phyloP scores from a whole-genome alignment of 2,888 invertebrate species.

The Tanytarsus gracilentus region DNA sequence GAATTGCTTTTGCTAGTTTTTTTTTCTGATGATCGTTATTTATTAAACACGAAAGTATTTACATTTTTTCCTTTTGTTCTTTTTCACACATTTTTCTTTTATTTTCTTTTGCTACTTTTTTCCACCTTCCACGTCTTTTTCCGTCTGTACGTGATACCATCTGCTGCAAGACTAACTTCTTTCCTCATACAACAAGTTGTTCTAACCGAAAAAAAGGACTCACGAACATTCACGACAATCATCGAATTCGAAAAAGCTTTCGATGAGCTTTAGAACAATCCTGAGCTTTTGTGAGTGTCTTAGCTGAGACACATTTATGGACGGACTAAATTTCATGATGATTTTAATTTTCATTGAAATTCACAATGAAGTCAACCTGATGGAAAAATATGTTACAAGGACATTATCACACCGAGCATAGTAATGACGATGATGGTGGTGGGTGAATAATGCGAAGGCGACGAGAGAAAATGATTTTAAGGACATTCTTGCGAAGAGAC shows the following conservation, averaged over 20 bases:
- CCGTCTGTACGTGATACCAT: conserved; percentile 5
- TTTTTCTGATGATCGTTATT: background rate
- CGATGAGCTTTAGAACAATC: background rate
- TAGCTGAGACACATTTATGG: no score
- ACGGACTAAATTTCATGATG: no score
- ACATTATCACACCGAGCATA: no score
- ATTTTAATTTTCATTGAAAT: no score
- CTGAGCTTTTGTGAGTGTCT: background rate
- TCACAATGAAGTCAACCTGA: no score
- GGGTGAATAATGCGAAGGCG: no score
- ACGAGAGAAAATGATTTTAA: no score
- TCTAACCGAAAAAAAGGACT: background rate
- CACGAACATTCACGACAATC: background rate
- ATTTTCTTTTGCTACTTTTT: background rate
- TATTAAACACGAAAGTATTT: background rate
- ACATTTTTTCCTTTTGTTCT: background rate
- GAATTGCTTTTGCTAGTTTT: background rate
- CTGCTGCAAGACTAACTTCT: background rate
- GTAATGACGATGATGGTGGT: no score
- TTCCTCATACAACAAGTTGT: conserved; percentile 9
- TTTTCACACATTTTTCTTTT: background rate
- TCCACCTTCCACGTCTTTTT: background rate
- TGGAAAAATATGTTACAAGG: no score
- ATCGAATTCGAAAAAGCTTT: background rate
- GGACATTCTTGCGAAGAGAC: no score